Conservation (phyloP, 1,140 invertebrate species). For the Hylaeus anthracinus region DNA sequence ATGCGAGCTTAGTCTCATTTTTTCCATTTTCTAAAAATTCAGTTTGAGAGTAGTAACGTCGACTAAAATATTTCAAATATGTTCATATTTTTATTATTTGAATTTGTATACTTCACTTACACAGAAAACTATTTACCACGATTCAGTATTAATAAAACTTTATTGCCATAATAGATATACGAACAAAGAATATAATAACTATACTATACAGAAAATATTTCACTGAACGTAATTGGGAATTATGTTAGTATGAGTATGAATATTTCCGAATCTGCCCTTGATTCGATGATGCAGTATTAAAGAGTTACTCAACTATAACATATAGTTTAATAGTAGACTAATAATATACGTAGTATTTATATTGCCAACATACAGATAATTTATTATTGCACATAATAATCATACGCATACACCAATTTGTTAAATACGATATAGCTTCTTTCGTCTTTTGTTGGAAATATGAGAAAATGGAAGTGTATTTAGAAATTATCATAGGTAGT, state of each 20-base stretch:
- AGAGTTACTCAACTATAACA: too few relatives aligned
- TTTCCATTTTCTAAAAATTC: too few relatives aligned
- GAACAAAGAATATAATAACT: background rate
- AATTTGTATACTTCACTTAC: background rate
- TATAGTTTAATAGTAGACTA: too few relatives aligned
- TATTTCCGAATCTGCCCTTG: background rate
- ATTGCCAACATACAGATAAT: background rate
- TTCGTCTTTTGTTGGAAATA: background rate
- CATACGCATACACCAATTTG: background rate
- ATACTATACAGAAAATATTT: background rate
- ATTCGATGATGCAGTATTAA: too few relatives aligned
- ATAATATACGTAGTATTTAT: background rate
- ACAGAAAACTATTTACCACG: background rate
- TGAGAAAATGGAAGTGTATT: background rate
- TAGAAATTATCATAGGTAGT: constrained; percentile 3
- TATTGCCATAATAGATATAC: background rate
- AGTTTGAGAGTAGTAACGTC: too few relatives aligned
- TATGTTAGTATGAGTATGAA: background rate
- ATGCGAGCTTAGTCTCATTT: too few relatives aligned
- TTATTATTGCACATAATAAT: background rate
- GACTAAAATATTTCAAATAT: background rate
- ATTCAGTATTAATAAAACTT: background rate
- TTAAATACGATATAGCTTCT: background rate
- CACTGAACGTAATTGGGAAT: background rate
- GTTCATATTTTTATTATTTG: too few relatives aligned